Base-by-base conservation (phyloP, 2,113 vertebrate genomes). In the Caretta caretta region DNA sequence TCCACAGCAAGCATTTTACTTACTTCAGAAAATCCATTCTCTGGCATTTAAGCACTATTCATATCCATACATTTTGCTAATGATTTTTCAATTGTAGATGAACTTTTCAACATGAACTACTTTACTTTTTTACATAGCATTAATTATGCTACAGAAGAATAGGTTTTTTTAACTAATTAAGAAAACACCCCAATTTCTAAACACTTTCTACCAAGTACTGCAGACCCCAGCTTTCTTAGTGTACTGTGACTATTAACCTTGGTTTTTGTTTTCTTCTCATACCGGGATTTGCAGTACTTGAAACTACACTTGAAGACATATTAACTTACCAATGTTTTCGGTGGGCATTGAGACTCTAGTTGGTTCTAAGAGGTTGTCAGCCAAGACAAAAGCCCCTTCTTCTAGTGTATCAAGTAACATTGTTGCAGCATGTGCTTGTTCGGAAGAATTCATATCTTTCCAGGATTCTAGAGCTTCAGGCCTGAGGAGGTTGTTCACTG, bases 401-500 rank as follows among this genome's bases (percentile, higher is more conserved):
- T 99, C 99, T 87, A 99, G 82, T 0, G 99, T 99, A 95, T 99
- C 99, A 29, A 99, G 98, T 97, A 99, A 98, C 99, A 99, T 99
- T 9, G 99, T 99, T 95, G 99, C 99, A 7, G 99, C 99, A 10
- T 99, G 99, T 1, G 99, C 99, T 98, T 99, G 99, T 96, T 99
- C 99, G 2, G 99, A 99, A 95, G 98, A 99, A 98, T 99, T 99
- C 99, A 99, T 99, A 97, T 99, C 99, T 62, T 98, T 99, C 99
- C 99, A 99, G 59, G 99, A 99, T 97, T 99, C 99, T 97, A 99
- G 97, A 93, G 99, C 99, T 98, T 99, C 99, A 5, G 99, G 98
- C 96, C 99, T 99, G 97, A 99, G 98, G 78, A 99, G 99, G 98
- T 99, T 99, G 98, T 99, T 99, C 88, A 99, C 99, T 2, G 99